Conservation (phyloP, 2,888 invertebrate genomes). For the Eutolmus rufibarbis region DNA sequence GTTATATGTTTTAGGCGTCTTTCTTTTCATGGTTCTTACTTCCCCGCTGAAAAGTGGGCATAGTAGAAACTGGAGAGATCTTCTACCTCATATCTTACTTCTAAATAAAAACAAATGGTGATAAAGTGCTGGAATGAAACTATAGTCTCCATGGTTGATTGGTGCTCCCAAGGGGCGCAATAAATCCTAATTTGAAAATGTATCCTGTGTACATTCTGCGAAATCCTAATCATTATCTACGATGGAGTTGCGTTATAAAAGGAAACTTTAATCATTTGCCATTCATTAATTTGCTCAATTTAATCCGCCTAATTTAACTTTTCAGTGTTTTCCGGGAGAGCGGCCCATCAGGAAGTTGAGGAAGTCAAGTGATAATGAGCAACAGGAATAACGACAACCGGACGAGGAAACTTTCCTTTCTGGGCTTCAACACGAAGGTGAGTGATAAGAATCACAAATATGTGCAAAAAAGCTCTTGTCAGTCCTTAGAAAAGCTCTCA, state of each 20-base stretch:
- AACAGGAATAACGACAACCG: constrained; percentile 64
- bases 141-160: neutral
- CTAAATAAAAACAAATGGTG: neutral
- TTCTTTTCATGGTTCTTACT: too few species aligned
- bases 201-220: neutral
- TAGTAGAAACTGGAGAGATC: neutral
- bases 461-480: neutral
- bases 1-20: too few species aligned
- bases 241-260: neutral
- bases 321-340: neutral
- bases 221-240: neutral
- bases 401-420: constrained; percentile 76
- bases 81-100: neutral
- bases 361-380: constrained; percentile 54
- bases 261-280: neutral
- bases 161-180: neutral
- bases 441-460: constrained; percentile 49
- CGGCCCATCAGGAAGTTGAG: neutral
- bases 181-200: neutral
- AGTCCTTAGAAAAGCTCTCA: constrained; percentile 6
- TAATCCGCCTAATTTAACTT: neutral
- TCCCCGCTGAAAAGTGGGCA: neutral
- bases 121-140: neutral
- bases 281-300: neutral
- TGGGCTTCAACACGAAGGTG: constrained; percentile 72